Base-by-base conservation (phyloP, 2,888 invertebrate genomes). In the Latheticus oryzae region DNA sequence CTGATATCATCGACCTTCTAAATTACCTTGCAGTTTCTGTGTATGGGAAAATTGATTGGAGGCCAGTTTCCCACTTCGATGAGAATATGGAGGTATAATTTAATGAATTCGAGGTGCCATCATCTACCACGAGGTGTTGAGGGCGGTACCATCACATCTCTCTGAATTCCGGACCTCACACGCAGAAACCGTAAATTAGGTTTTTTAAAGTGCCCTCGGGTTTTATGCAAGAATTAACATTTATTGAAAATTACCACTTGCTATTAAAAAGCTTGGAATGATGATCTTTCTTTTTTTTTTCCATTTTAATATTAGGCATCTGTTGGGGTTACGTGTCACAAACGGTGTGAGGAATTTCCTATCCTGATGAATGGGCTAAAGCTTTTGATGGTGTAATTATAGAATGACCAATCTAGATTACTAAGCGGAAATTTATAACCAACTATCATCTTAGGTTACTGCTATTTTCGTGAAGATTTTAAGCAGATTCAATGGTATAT, bases 161-260 rank as follows among this genome's bases (percentile, higher is more conserved):
- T 60, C 51, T 53, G 48, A 48, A 57, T 60, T 53, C 53, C 57
- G 60, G 60, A 60, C 60, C 60, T 57, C 60, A 60, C 60, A 60
- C 57, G 60, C 57, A 56, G 60, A 57, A 53, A 60, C 56, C 57
- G 57, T 60, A 57, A 60, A 60, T 57, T 57, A 52, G 48, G 54
- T 59, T 59, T 59, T 59, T 58, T 53, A 58, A 50, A 59, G 50
- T 38, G 54, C 55, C 59, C 35, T 43, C 55, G 59, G 59, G 37
- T 30, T 54, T 54, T 59, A 59, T 54, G 47, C 19, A 32, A 26
- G 43, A 51, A 57, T 51, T 57, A 45, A 35, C 51, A 50, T 50
- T 56, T 56, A 50, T 56, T 56, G 56, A 42, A 51, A 50, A 56
- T 56, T 33, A 33, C 43, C 40, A 33, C 32, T 47, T 47, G 33